Evolutionary conservation across 2,113 vertebrate species (phyloP).

Genomic region (Lota lota): DNA sequence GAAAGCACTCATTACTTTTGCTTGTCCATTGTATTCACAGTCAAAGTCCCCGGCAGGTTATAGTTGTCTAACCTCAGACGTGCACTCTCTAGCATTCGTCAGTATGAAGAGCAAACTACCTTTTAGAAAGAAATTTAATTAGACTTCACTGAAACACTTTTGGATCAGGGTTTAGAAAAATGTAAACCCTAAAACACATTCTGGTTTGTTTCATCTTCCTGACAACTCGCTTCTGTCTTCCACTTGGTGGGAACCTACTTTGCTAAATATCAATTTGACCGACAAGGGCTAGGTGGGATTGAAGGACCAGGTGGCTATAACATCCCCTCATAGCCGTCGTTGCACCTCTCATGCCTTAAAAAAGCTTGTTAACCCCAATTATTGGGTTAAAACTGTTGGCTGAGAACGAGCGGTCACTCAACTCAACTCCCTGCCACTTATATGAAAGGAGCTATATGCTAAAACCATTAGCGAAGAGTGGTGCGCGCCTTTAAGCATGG

Average conservation of each 20-base stretch:
- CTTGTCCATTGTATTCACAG: not conserved
- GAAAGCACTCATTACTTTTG: not conserved
- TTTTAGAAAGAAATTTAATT: too few species aligned
- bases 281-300: not conserved
- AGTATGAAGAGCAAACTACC: too few species aligned
- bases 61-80: too few species aligned
- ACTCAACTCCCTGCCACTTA: constrained; percentile 13
- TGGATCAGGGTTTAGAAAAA: too few species aligned
- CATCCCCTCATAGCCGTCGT: constrained; percentile 9
- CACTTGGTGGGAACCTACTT: not conserved
- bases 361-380: constrained; percentile 31
- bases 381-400: too few species aligned
- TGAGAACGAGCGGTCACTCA: not conserved
- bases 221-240: not conserved
- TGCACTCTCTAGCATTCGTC: too few species aligned
- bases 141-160: too few species aligned
- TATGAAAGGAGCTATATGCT: not conserved
- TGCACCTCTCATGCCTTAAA: constrained; percentile 17
- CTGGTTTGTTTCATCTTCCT: not conserved
- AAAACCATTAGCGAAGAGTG: constrained; percentile 39
- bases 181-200: not conserved
- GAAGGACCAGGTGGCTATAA: constrained; percentile 1
- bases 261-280: not conserved
- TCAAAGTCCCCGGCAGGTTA: too few species aligned
- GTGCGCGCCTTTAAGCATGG: constrained; percentile 29